Percentiles rank a stretch among this genome's conserved stretches.
Evolutionary conservation across 2,113 vertebrate genomes (phyloP).

Genomic region (Hypomesus transpacificus): DNA sequence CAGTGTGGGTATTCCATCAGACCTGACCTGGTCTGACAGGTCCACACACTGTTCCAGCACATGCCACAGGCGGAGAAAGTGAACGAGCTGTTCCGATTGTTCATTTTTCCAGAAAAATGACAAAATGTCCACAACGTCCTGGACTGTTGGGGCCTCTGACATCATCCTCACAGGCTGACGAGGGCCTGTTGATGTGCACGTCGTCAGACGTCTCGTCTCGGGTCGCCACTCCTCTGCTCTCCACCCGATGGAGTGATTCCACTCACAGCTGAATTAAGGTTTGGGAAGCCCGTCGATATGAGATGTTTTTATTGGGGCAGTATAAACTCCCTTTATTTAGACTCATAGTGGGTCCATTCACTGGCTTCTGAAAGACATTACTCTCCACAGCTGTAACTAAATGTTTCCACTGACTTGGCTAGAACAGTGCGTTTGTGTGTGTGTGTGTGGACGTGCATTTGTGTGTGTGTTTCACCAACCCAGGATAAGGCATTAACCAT

Average conservation of each 20-base stretch:
- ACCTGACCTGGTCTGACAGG: constrained; percentile 39
- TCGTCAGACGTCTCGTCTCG: no score
- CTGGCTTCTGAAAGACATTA: constrained; percentile 28
- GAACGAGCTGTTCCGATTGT: constrained; percentile 25
- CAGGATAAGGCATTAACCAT: constrained; percentile 44
- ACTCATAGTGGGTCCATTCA: constrained; percentile 61
- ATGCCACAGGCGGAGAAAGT: constrained; percentile 16
- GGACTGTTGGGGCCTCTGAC: constrained; percentile 28
- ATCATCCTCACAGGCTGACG: not conserved
- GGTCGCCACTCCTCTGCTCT: not conserved
- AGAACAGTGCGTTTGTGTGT: constrained; percentile 8
- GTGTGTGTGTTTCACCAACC: constrained; percentile 30
- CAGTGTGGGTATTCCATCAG: constrained; percentile 12
- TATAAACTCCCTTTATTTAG: constrained; percentile 55
- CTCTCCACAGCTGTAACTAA: constrained; percentile 34
- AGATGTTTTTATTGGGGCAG: constrained; percentile 38
- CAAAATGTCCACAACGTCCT: constrained; percentile 25
- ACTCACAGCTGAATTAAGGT: constrained; percentile 37
- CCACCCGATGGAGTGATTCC: not conserved
- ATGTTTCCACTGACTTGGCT: constrained; percentile 54
- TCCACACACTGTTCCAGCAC: constrained; percentile 15
- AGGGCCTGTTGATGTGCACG: no score
- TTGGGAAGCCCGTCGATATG: constrained; percentile 42
- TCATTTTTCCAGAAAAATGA: constrained; percentile 51
- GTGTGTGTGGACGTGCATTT: constrained; percentile 5